phyloP scores from a whole-genome alignment of 1,140 invertebrate species.

The Cardiocondyla obscurior region DNA sequence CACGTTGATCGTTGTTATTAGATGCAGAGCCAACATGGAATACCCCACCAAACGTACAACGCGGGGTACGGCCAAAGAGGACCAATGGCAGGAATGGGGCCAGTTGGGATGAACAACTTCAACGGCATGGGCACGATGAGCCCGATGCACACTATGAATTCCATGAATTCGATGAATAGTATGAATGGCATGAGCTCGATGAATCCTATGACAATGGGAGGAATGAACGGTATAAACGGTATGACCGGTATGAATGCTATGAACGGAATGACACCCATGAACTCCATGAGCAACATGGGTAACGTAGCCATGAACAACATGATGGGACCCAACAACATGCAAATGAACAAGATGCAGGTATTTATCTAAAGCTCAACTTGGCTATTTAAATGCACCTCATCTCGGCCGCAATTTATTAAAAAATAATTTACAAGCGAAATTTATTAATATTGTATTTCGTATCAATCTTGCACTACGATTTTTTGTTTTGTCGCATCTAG shows the following conservation, averaged over 20 bases:
- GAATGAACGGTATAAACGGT: slow-evolving; percentile 66
- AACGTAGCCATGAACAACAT: slow-evolving; percentile 87
- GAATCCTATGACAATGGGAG: slow-evolving; percentile 86
- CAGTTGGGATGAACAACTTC: slow-evolving; percentile 78
- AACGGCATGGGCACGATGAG: slow-evolving; percentile 83
- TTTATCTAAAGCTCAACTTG: neutral
- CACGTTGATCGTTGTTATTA: slow-evolving; percentile 26
- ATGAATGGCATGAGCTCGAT: slow-evolving; percentile 84
- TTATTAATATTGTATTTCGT: neutral
- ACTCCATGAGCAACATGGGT: slow-evolving; percentile 87
- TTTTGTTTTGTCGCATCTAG: neutral
- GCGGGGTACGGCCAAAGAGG: slow-evolving; percentile 85
- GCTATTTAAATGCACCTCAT: neutral
- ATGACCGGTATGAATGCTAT: slow-evolving; percentile 80
- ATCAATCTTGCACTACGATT: neutral
- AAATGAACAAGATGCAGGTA: slow-evolving; percentile 86
- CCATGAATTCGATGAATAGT: slow-evolving; percentile 82
- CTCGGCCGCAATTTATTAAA: neutral
- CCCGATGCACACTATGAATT: slow-evolving; percentile 79
- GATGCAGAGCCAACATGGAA: slow-evolving; percentile 82
- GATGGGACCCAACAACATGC: slow-evolving; percentile 86
- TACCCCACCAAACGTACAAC: slow-evolving; percentile 81
- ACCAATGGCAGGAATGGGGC: slow-evolving; percentile 82
- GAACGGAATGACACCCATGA: slow-evolving; percentile 84
- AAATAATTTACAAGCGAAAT: neutral